Evolutionary conservation across 1,140 invertebrate genomes (phyloP), one percentile per base, ranked within the genome.

Genomic region (Drosophila sucinea): DNA sequence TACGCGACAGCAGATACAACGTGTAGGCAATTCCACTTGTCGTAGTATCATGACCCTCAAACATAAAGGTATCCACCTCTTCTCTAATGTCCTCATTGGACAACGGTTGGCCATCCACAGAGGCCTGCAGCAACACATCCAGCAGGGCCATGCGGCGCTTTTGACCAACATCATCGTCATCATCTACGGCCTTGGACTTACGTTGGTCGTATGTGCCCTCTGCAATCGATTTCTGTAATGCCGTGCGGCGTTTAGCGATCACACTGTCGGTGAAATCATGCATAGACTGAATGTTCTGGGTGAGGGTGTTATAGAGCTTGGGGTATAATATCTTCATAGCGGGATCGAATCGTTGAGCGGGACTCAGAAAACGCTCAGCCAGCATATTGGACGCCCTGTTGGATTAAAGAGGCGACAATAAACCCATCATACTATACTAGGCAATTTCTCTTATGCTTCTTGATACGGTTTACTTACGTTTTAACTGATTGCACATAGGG

Each of bases 21-120:
- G 93, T 90, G 91, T 94, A 95, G 35, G 91, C 91, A 1, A 95
- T 92, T 3, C 92, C 94, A 47, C 93, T 92, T 0, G 94, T 93
- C 2, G 95, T 96, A 23, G 96, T 96, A 76, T 97, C 96, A 41
- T 94, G 93, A 2, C 96, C 96, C 93, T 95, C 96, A 91, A 96
- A 96, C 94, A 96, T 95, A 77, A 96, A 96, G 0, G 96, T 96
- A 70, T 96, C 95, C 1, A 96, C 95, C 93, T 96, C 95, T 92
- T 96, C 95, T 58, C 94, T 92, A 11, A 97, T 95, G 76, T 96
- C 95, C 10, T 93, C 91, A 70, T 96, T 93, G 11, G 93, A 93
- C 44, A 97, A 92, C 10, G 92, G 92, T 30, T 93, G 87, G 0
- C 94, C 95, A 75, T 94, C 93, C 7, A 94, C 90, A 33, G 94